Conservation (phyloP, 2,888 invertebrate species). For the Adelphocoris suturalis region DNA sequence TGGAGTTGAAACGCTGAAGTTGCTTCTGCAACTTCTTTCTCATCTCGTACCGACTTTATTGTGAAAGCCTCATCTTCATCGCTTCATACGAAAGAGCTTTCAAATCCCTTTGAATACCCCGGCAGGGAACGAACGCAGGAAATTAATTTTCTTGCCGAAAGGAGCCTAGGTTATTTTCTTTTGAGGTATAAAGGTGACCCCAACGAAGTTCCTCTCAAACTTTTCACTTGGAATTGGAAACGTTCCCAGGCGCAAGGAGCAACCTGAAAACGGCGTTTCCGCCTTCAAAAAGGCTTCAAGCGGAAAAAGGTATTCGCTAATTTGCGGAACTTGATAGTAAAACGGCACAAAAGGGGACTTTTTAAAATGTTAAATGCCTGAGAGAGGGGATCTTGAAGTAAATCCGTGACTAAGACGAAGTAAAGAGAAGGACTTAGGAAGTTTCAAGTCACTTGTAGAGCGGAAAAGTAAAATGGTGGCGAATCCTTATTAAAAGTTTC, state of each 20-base stretch:
- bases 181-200: slow-evolving; percentile 23
- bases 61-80: slow-evolving; percentile 1
- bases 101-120: background rate
- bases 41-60: background rate
- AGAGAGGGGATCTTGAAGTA: background rate
- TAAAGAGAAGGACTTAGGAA: background rate
- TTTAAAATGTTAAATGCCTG: background rate
- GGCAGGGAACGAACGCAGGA: slow-evolving; percentile 7
- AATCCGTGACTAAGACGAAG: background rate
- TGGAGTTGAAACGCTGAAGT: background rate
- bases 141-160: slow-evolving; percentile 39
- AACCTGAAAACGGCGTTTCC: background rate
- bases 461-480: slow-evolving; percentile 22
- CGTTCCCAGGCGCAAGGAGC: background rate
- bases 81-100: background rate
- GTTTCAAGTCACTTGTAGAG: slow-evolving; percentile 12
- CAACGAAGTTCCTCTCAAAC: background rate
- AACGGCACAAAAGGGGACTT: background rate
- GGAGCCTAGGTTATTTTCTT: background rate
- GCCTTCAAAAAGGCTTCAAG: background rate
- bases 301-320: slow-evolving; percentile 1
- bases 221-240: slow-evolving; percentile 21
- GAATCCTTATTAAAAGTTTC: slow-evolving; percentile 19
- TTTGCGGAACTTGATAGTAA: slow-evolving; percentile 25
- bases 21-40: background rate